phyloP scores from a whole-genome alignment of 2,797 vertebrate genomes.

The Columba guinea region DNA sequence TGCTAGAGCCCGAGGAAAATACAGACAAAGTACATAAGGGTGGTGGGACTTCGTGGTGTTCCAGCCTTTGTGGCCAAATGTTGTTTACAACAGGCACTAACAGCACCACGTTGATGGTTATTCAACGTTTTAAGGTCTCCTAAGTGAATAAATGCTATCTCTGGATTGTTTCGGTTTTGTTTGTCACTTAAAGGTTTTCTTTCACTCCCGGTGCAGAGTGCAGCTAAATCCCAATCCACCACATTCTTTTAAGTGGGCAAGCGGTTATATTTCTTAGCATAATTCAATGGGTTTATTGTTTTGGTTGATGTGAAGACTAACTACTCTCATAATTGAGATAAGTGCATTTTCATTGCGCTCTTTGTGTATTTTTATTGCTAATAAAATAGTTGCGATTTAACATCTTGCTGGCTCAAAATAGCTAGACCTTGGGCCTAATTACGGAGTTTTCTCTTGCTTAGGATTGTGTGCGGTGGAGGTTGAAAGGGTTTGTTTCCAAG shows the following conservation, averaged over 20 bases:
- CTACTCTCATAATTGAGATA: not conserved
- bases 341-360: not conserved
- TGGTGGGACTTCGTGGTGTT: not conserved
- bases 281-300: not conserved
- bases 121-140: not conserved
- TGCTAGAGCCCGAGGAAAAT: not conserved
- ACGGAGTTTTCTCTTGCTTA: constrained; percentile 62
- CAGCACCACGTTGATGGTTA: not conserved
- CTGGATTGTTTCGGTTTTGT: not conserved
- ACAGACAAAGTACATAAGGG: not conserved
- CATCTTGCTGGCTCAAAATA: constrained; percentile 71
- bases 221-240: not conserved
- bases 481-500: constrained; percentile 82
- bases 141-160: not conserved
- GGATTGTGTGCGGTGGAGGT: constrained; percentile 63
- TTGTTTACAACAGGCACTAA: not conserved
- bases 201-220: not conserved
- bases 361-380: not conserved
- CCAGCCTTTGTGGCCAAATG: not conserved
- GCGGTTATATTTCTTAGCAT: not conserved
- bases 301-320: constrained; percentile 11
- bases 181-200: not conserved
- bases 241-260: not conserved
- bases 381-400: constrained; percentile 49
- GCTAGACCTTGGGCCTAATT: constrained; percentile 63